Conservation (phyloP, 2,113 vertebrate genomes). For the Prietella phreatophila region DNA sequence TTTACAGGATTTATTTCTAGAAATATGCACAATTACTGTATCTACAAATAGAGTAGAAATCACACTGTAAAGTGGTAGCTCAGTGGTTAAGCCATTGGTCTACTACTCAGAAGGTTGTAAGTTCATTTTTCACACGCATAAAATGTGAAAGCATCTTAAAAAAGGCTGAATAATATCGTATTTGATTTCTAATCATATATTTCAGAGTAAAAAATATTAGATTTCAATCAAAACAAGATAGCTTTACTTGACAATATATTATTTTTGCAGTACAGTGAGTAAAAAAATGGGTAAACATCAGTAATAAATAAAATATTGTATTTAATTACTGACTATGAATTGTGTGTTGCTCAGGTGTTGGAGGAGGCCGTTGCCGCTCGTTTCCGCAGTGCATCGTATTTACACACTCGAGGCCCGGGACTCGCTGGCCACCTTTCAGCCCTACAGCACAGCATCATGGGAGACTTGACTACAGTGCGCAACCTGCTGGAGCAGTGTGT, state of each 20-base stretch:
- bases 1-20: neutral
- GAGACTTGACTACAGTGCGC: constrained; percentile 80
- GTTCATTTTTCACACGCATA: too few relatives aligned
- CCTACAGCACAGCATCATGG: constrained; percentile 80
- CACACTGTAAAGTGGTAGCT: too few relatives aligned
- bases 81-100: too few relatives aligned
- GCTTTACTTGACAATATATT: neutral
- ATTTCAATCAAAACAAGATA: neutral
- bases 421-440: constrained; percentile 81
- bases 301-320: neutral
- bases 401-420: constrained; percentile 72
- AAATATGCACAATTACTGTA: too few relatives aligned
- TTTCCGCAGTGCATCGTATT: constrained; percentile 72
- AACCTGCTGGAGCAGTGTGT: constrained; percentile 89
- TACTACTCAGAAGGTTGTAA: too few relatives aligned
- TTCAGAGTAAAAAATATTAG: neutral
- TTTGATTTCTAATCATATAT: neutral
- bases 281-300: neutral
- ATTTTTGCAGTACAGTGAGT: neutral
- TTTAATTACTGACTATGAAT: neutral
- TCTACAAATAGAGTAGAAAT: too few relatives aligned
- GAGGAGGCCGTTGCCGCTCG: constrained; percentile 71
- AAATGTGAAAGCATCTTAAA: neutral
- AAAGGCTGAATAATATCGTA: neutral
- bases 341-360: constrained; percentile 63